phyloP scores from a whole-genome alignment of 35 echinoderm and acorn worm species.

The Diadema setosum region DNA sequence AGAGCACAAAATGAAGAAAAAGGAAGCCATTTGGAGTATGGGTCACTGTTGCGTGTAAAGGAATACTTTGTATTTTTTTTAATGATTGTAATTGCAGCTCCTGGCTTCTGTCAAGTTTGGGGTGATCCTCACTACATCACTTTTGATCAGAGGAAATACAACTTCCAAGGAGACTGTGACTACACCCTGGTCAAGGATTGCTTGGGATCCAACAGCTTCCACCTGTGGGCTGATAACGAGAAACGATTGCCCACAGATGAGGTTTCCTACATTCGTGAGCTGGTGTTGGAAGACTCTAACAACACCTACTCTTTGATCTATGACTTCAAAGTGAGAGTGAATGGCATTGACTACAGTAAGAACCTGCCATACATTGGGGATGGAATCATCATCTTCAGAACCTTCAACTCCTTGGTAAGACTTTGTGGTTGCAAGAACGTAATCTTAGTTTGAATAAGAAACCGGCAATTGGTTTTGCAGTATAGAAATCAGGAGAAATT shows the following conservation, averaged over 20 bases:
- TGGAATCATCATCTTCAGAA: background rate
- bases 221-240: constrained; percentile 53
- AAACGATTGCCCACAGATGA: constrained; percentile 42
- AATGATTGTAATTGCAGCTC: background rate
- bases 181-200: constrained; percentile 81
- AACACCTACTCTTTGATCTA: constrained; percentile 36
- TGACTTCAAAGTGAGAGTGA: constrained; percentile 37
- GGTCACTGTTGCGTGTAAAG: background rate
- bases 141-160: constrained; percentile 45
- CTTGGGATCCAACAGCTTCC: constrained; percentile 2
- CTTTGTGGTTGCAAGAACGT: too few relatives aligned
- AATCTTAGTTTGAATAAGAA: too few relatives aligned
- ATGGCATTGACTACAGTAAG: constrained; percentile 12
- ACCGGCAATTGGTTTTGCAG: too few relatives aligned
- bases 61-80: background rate
- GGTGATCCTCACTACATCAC: constrained; percentile 80
- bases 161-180: constrained; percentile 83
- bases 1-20: too few relatives aligned
- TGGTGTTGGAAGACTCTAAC: constrained; percentile 21
- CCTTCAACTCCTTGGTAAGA: background rate
- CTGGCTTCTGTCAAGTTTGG: constrained; percentile 57
- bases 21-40: too few relatives aligned
- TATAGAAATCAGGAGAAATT: too few relatives aligned
- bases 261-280: constrained; percentile 26
- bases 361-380: background rate